phyloP scores from a whole-genome alignment of 2,888 invertebrate genomes.

The Neria commutata region DNA sequence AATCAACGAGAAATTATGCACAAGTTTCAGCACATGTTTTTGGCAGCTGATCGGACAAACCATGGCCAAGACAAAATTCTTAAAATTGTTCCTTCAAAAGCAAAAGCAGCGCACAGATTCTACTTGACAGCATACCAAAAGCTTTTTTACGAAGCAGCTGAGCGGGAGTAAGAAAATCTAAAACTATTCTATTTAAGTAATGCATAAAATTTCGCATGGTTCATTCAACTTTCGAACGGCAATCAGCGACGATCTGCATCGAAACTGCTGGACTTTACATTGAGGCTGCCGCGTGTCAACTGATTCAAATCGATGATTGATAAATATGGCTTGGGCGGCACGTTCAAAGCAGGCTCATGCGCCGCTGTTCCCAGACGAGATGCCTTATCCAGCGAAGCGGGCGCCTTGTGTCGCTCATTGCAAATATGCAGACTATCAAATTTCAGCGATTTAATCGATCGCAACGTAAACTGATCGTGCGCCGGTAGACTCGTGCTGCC shows the following conservation, averaged over 20 bases:
- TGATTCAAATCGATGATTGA: conserved; percentile 77
- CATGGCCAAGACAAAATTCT: too few relatives aligned
- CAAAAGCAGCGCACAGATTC: too few relatives aligned
- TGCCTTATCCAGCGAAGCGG: conserved; percentile 23
- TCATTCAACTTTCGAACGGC: too few relatives aligned
- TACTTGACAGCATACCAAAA: too few relatives aligned
- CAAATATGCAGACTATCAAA: conserved; percentile 45
- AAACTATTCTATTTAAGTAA: too few relatives aligned
- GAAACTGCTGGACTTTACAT: conserved; percentile 46
- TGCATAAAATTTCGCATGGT: too few relatives aligned
- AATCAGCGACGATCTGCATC: conserved; percentile 25
- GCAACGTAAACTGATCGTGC: conserved; percentile 56
- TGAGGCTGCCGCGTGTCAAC: conserved; percentile 69
- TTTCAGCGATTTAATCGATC: conserved; percentile 49
- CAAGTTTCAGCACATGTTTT: too few relatives aligned
- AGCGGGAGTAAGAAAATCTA: too few relatives aligned
- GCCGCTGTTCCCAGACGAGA: conserved; percentile 18
- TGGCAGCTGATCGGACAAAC: too few relatives aligned
- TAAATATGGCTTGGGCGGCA: conserved; percentile 68
- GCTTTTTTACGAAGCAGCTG: too few relatives aligned
- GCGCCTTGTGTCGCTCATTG: conserved; percentile 36
- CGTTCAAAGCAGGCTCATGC: conserved; percentile 52
- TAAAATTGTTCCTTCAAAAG: too few relatives aligned
- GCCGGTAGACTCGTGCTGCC: conserved; percentile 36
- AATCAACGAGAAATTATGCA: too few relatives aligned